Evolutionary conservation across 2,113 vertebrate genomes (phyloP).

Genomic region (Brachionichthys hirsutus): DNA sequence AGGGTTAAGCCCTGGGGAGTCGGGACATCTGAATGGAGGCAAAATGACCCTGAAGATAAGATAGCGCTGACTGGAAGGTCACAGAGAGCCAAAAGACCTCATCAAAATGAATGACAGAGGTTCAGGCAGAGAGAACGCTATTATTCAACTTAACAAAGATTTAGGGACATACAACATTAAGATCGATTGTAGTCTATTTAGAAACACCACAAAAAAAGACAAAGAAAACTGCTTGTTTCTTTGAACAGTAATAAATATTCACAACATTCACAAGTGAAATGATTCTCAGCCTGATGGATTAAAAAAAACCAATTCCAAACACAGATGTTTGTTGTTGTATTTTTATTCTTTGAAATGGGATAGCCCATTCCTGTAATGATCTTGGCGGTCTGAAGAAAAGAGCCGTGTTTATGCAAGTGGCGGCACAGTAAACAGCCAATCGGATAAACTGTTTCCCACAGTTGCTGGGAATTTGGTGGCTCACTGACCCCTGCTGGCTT

Average conservation of each 20-base stretch:
- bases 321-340: conserved; percentile 47
- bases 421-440: conserved; percentile 49
- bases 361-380: conserved; percentile 28
- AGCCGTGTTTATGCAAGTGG: conserved; percentile 46
- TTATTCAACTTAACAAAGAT: neutral
- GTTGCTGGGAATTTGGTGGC: conserved; percentile 73
- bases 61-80: conserved; percentile 18
- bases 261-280: conserved; percentile 8
- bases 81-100: conserved; percentile 10
- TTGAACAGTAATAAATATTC: conserved; percentile 27
- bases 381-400: conserved; percentile 28
- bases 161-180: neutral
- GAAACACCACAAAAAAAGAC: too few species aligned
- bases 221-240: conserved; percentile 9
- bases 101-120: conserved; percentile 5
- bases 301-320: conserved; percentile 19
- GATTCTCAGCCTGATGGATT: conserved; percentile 10
- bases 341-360: conserved; percentile 40
- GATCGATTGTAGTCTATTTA: neutral
- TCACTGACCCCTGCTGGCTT: conserved; percentile 66
- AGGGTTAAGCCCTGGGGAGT: conserved; percentile 43
- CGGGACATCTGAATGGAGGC: conserved; percentile 8
- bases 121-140: conserved; percentile 3
- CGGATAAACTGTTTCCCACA: conserved; percentile 62
- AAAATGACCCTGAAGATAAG: conserved; percentile 30